These are phyloP conservation scores for Mellilla xanthometata DNA, from an alignment of 2,888 invertebrate species.

Conservation along the genomic window DNA sequence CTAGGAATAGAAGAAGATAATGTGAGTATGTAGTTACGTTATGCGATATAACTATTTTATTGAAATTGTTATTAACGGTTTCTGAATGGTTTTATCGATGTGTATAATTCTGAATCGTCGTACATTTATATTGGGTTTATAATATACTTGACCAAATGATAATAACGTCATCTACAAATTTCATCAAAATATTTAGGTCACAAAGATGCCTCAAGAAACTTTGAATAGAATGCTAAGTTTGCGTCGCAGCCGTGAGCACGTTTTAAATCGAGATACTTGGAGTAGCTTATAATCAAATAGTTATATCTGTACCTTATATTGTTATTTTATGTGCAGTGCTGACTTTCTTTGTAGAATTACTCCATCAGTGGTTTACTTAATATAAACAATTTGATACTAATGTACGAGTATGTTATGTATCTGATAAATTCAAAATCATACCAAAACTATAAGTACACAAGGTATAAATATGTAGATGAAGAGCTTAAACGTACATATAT, in stretches of 20 bases:
- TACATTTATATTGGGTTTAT: background rate
- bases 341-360: too few relatives aligned
- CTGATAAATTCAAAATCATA: too few relatives aligned
- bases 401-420: too few relatives aligned
- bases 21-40: constrained; percentile 4
- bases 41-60: constrained; percentile 13
- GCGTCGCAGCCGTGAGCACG: constrained; percentile 30
- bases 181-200: constrained; percentile 29
- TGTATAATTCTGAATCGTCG: background rate
- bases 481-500: too few relatives aligned
- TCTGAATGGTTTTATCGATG: background rate
- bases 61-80: constrained; percentile 12
- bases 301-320: too few relatives aligned
- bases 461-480: too few relatives aligned
- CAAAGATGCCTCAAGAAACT: constrained; percentile 30
- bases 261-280: constrained; percentile 33
- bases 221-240: constrained; percentile 37
- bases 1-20: constrained; percentile 21
- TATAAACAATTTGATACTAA: too few relatives aligned
- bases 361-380: too few relatives aligned
- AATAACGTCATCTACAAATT: constrained; percentile 14
- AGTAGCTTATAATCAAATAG: too few relatives aligned
- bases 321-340: too few relatives aligned
- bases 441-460: too few relatives aligned
- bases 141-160: background rate